A percentile compares a stretch with the other conserved stretches of the same genome.
These are phyloP conservation scores for Anoplolepis gracilipes DNA, from an alignment of 1,140 invertebrate genomes.

Conservation along the genomic window DNA sequence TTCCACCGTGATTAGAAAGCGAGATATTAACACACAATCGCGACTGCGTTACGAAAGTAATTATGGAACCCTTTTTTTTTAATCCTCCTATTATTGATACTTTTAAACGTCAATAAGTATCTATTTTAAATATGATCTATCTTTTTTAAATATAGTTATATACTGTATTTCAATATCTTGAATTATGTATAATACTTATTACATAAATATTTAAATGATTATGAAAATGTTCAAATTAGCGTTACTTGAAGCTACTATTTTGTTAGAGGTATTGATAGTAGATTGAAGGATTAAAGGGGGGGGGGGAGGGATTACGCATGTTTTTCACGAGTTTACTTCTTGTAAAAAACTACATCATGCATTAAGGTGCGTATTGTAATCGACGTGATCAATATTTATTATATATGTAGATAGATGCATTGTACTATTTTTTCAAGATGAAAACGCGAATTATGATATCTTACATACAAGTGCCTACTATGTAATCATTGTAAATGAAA, in stretches of 20 bases:
- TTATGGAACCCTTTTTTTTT: background rate
- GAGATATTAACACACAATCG: background rate
- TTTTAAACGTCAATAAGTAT: background rate
- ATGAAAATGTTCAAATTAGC: background rate
- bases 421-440: slow-evolving; percentile 52
- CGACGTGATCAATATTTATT: slow-evolving; percentile 48
- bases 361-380: slow-evolving; percentile 26
- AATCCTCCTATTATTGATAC: background rate
- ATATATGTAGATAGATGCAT: slow-evolving; percentile 50
- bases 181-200: background rate
- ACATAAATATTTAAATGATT: background rate
- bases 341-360: too few species aligned
- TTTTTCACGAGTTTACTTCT: slow-evolving; percentile 4
- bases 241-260: background rate
- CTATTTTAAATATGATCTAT: background rate
- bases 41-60: background rate
- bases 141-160: background rate
- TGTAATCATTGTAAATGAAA: slow-evolving; percentile 66
- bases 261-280: too few species aligned
- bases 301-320: background rate
- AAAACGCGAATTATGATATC: slow-evolving; percentile 56
- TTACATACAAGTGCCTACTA: slow-evolving; percentile 75
- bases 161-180: background rate
- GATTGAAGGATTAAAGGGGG: background rate
- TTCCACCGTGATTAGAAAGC: background rate